Evolutionary conservation across 2,888 invertebrate genomes (phyloP), one percentile per base, ranked within the genome.

Genomic region (Slavum lentiscoides): DNA sequence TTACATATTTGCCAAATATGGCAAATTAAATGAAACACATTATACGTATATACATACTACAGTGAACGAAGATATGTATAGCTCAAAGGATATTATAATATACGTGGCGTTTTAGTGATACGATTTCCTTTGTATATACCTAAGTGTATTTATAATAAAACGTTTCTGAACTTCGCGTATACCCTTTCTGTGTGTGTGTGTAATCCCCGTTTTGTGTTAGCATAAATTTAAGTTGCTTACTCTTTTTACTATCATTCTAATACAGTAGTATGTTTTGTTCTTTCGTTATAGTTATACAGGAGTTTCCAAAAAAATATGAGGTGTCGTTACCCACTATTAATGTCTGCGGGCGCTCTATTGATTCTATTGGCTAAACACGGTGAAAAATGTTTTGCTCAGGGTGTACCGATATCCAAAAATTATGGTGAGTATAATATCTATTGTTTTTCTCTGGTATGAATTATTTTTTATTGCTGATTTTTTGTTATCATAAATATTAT

Each of bases 351-450:
- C 55, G n/a, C n/a, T n/a, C 9, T 80, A 43, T 21, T 58, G 55
- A 17, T 72, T 4, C 62, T 72, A 55, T 80, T 64, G 72, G 70
- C 80, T 0, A 72, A 72, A 39, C 69, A 43, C 7, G 80, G 55
- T 9, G 62, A 72, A 23, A 80, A 80, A 80, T 80, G 72, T 66
- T 80, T 64, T 2, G 80, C 58, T 9, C 53, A 64, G 39, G 70
- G 80, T 39, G 23, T 72, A n/a, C 80, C 80, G 70, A 80, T 80
- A 70, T 80, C 80, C 43, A 69, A 72, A 21, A 80, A 64, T 80
- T 72, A 72, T 23, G 64, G 80, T 80, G 21, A 80, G 80, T 55
- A n/a, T n/a, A 39, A 19, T 62, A n/a, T 49, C 8, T 13, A 39
- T 6, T 19, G 5, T 55, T 55, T 19, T 55, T 55, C 55, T 55